Evolutionary conservation across 2,113 vertebrate genomes (phyloP).

Genomic region (Felis chaus): DNA sequence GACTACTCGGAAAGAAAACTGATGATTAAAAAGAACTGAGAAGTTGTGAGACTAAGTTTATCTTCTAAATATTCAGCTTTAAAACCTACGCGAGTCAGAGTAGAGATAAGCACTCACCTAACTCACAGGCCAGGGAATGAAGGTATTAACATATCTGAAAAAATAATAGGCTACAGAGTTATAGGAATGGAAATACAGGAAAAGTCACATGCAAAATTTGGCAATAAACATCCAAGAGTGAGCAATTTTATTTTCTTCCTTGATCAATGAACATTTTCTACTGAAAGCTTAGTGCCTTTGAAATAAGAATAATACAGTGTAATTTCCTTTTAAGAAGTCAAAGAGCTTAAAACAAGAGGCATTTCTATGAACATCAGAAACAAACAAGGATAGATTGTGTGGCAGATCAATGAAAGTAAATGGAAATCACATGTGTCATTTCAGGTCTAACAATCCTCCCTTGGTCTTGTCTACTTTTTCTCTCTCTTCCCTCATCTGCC

Average conservation of each 20-base stretch:
- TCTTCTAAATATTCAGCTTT: background rate
- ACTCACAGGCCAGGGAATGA: background rate
- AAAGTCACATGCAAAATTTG: background rate
- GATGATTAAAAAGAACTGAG: background rate
- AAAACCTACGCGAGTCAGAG: background rate
- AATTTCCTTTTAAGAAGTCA: conserved; percentile 1
- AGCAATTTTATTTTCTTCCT: background rate
- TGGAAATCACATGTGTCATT: background rate
- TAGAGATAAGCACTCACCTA: background rate
- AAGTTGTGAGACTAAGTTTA: background rate
- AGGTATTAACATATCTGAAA: background rate
- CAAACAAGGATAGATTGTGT: background rate
- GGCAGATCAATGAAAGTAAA: background rate
- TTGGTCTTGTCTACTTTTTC: background rate
- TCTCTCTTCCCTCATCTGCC: background rate
- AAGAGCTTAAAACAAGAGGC: background rate
- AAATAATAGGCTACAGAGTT: background rate
- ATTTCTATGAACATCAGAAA: background rate
- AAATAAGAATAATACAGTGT: background rate
- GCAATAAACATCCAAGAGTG: background rate
- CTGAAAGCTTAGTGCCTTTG: background rate
- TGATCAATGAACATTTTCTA: background rate
- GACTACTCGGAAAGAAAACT: background rate
- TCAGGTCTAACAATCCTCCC: background rate
- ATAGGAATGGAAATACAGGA: background rate